Base-by-base conservation (phyloP, 2,888 invertebrate genomes). In the Theodoxus fluviatilis region DNA sequence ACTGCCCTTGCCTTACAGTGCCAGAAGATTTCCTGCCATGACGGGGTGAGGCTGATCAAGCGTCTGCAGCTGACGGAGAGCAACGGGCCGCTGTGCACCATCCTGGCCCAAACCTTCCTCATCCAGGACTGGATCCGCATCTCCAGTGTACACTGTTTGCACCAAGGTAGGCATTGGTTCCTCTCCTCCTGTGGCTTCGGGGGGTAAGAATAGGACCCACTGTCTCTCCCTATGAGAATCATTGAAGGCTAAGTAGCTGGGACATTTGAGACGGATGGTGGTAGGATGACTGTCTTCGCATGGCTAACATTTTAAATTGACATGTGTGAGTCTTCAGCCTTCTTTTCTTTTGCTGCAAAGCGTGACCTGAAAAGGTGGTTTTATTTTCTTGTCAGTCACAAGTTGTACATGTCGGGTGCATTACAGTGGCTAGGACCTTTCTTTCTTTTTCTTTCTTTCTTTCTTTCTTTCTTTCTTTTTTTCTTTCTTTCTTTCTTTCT, bases 121-220 rank as follows among this genome's bases (percentile, higher is more conserved):
- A 79, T 86, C 15, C 84, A 85, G 72, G 82, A 86, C 76, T 86
- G 86, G 85, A 80, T 85, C 49, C 76, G 75, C 63, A 77, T 72
- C 2, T 68, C 71, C 15, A 73, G 76, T 31, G n/a, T n/a, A n/a
- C 69, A 76, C 64, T 82, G 84, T 71, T n/a, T 83, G 84, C 68
- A 84, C 82, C 43, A 80, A 82, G 80, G 85, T 85, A 73, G 68
- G 70, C n/a, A n/a, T n/a, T n/a, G n/a, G n/a, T n/a, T n/a, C n/a
- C n/a, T n/a, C n/a, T n/a, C n/a, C n/a, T n/a, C n/a, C n/a, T n/a
- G n/a, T n/a, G n/a, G n/a, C n/a, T n/a, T n/a, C n/a, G n/a, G n/a
- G n/a, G n/a, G n/a, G n/a, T n/a, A n/a, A n/a, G n/a, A n/a, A n/a
- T n/a, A n/a, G n/a, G n/a, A n/a, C n/a, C n/a, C n/a, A n/a, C n/a